These are phyloP conservation scores for Ochropleura plecta DNA, from an alignment of 2,888 invertebrate genomes.

Conservation along the genomic window DNA sequence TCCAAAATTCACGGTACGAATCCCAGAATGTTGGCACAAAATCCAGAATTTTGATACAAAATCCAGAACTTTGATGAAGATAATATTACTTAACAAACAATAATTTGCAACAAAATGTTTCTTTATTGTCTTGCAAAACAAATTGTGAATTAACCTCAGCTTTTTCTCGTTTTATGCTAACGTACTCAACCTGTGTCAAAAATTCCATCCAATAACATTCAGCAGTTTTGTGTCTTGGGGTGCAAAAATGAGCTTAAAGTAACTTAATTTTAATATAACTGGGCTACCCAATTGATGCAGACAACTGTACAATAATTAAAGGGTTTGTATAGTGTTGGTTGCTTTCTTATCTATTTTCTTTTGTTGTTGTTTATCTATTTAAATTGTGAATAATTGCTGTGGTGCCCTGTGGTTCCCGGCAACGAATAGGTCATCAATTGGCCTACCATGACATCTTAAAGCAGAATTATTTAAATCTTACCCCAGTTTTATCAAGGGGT, in stretches of 20 bases:
- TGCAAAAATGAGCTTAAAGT: not conserved
- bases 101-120: not conserved
- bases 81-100: not conserved
- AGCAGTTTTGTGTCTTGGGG: not conserved
- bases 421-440: not conserved
- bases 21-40: not conserved
- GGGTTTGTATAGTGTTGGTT: constrained; percentile 26
- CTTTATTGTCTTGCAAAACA: not conserved
- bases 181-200: not conserved
- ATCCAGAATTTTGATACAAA: not conserved
- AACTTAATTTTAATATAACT: no score
- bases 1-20: not conserved
- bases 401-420: constrained; percentile 31
- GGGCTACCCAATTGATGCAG: no score
- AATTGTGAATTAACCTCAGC: not conserved
- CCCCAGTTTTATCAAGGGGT: not conserved
- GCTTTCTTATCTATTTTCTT: not conserved
- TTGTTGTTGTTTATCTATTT: constrained; percentile 4
- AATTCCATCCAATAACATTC: not conserved
- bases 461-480: not conserved
- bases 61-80: not conserved
- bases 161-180: not conserved
- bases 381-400: not conserved
- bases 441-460: not conserved
- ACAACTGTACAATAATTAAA: not conserved